Evolutionary conservation across 2,888 invertebrate species (phyloP).

Genomic region (Tyria jacobaeae): DNA sequence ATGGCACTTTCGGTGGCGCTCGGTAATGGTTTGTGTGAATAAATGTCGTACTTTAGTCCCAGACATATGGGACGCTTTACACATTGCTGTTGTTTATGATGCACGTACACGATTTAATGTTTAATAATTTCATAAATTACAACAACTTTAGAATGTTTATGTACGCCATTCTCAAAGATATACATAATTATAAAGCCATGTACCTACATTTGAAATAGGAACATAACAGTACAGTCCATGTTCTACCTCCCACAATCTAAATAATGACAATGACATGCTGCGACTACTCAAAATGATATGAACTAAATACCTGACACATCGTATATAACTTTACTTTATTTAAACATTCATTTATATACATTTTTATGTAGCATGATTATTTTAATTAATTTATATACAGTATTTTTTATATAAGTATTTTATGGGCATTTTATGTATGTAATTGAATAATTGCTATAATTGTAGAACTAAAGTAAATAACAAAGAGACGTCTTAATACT

Average conservation of each 20-base stretch:
- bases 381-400: no score
- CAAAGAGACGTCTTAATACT: no score
- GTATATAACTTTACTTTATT: no score
- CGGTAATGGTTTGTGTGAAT: constrained; percentile 78
- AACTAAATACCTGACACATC: no score
- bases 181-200: background rate
- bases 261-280: background rate
- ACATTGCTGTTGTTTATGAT: constrained; percentile 62
- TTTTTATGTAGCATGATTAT: no score
- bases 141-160: constrained; percentile 36
- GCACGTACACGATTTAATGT: constrained; percentile 52
- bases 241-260: no score
- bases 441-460: no score
- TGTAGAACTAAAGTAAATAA: no score
- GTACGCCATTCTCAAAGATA: constrained; percentile 4
- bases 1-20: constrained; percentile 79
- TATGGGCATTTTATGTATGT: no score
- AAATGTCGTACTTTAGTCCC: constrained; percentile 73
- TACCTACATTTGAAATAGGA: background rate
- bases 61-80: constrained; percentile 64
- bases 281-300: no score
- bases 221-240: background rate
- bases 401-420: no score
- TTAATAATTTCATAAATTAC: constrained; percentile 53
- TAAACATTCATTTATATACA: no score